Percentiles rank a stretch among this genome's conserved stretches.
phyloP scores from a whole-genome alignment of 2,888 invertebrate genomes.

The Apotomis turbidana region DNA sequence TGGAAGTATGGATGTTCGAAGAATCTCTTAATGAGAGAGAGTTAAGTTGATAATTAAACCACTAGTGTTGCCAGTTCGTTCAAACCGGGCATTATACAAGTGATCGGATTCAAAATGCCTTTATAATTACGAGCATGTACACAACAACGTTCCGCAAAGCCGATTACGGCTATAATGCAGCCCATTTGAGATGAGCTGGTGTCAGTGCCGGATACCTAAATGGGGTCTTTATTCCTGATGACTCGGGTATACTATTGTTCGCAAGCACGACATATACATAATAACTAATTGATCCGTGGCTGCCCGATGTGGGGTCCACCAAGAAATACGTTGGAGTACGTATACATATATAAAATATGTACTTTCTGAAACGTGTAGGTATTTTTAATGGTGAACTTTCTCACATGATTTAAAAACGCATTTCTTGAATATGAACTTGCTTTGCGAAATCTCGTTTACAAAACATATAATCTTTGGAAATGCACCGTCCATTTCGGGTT shows the following conservation, averaged over 20 bases:
- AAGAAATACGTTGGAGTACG: neutral
- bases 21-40: too few species aligned
- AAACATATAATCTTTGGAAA: too few species aligned
- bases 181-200: slow-evolving; percentile 19
- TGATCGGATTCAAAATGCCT: slow-evolving; percentile 1
- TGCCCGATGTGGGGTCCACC: slow-evolving; percentile 21
- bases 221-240: slow-evolving; percentile 12
- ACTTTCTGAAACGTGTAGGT: too few species aligned
- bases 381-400: too few species aligned
- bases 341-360: too few species aligned
- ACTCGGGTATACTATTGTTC: slow-evolving; percentile 29
- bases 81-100: neutral
- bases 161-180: neutral
- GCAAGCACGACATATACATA: slow-evolving; percentile 2
- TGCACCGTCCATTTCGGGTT: too few species aligned
- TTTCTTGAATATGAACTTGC: too few species aligned
- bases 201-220: slow-evolving; percentile 22
- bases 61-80: neutral
- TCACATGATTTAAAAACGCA: too few species aligned
- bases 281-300: neutral
- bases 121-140: neutral
- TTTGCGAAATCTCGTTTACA: too few species aligned
- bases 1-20: too few species aligned
- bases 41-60: too few species aligned
- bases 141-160: neutral